These are phyloP conservation scores for Hippotragus niger DNA, from an alignment of 2,113 vertebrate genomes.

Conservation along the genomic window DNA sequence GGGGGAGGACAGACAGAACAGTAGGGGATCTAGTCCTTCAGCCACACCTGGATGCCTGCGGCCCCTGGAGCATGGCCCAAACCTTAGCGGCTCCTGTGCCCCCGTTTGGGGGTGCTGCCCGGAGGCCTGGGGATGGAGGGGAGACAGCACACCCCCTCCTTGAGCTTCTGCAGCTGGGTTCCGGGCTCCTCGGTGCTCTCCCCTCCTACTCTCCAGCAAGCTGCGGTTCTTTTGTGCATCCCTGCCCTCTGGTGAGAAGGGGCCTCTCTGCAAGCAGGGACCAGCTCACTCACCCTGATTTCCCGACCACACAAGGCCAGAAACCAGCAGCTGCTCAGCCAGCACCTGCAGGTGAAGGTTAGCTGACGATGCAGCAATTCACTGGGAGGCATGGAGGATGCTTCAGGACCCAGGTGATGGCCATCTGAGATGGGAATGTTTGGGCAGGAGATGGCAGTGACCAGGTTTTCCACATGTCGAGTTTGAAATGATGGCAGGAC, in stretches of 20 bases:
- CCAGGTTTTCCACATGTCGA: not conserved
- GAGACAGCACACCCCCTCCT: not conserved
- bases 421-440: not conserved
- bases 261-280: not conserved
- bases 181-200: not conserved
- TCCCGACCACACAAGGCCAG: not conserved
- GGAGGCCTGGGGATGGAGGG: not conserved
- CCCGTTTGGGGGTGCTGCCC: not conserved
- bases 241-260: not conserved
- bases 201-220: not conserved
- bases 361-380: not conserved
- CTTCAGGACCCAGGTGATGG: not conserved
- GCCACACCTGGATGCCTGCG: not conserved
- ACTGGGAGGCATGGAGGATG: not conserved
- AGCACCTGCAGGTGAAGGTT: not conserved
- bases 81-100: not conserved
- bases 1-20: not conserved
- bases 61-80: not conserved
- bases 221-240: too few relatives aligned
- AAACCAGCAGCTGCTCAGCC: not conserved
- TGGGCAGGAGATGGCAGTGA: not conserved
- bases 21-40: not conserved
- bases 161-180: not conserved
- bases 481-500: not conserved
- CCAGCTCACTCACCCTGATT: not conserved